Evolutionary conservation across 2,113 vertebrate species (phyloP).

Genomic region (Rhinoptilus africanus): DNA sequence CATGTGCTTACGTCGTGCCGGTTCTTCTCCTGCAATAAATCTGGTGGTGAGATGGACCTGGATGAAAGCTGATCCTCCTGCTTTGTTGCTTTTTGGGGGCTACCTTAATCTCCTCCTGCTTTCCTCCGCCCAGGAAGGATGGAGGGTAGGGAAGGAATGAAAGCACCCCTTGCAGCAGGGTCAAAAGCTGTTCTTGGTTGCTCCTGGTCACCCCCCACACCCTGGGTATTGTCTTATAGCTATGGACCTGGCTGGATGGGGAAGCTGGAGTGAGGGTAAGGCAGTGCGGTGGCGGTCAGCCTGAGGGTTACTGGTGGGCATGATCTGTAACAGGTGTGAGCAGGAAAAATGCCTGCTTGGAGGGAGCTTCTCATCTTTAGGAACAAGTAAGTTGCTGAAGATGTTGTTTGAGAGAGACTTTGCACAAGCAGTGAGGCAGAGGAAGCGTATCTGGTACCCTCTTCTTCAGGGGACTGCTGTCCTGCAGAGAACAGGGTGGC

Average conservation of each 20-base stretch:
- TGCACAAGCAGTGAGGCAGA: background rate
- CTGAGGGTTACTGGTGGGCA: background rate
- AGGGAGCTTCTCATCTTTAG: background rate
- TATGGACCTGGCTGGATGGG: background rate
- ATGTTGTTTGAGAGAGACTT: background rate
- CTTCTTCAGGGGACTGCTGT: background rate
- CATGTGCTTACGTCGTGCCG: rapidly evolving
- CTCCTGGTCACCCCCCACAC: rapidly evolving
- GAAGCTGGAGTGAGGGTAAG: background rate
- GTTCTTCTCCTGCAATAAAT: background rate
- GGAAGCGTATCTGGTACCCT: background rate
- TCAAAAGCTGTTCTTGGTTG: background rate
- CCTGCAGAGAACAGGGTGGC: background rate
- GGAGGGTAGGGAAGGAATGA: background rate
- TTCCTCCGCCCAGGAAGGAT: background rate
- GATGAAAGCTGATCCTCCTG: background rate
- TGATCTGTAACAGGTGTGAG: rapidly evolving
- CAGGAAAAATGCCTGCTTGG: background rate
- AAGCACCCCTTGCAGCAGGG: background rate
- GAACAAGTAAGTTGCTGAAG: background rate
- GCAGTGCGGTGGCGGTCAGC: background rate
- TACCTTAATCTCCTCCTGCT: background rate
- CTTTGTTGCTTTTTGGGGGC: background rate
- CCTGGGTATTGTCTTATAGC: background rate
- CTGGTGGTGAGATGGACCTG: rapidly evolving